Conservation (phyloP, 1,140 invertebrate genomes). For the Drosophila malerkotliana region DNA sequence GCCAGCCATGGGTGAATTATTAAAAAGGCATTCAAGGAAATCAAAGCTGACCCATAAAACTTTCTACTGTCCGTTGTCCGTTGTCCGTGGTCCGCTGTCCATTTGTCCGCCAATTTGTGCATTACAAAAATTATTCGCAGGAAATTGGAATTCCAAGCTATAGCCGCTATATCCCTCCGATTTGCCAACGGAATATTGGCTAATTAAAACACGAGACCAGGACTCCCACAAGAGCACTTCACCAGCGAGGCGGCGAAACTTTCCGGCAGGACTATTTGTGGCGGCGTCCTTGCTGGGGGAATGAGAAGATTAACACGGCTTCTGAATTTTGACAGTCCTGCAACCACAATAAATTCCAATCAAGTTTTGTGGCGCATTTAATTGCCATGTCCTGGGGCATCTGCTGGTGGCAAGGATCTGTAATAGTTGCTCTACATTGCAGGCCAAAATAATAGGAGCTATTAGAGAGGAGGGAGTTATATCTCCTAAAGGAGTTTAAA, state of each 20-base stretch:
- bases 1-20: neutral
- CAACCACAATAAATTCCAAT: conserved; percentile 70
- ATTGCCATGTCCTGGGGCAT: conserved; percentile 43
- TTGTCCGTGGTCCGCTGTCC: neutral
- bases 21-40: conserved; percentile 11
- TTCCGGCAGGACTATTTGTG: conserved; percentile 53
- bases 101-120: conserved; percentile 6
- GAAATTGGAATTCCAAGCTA: conserved; percentile 1
- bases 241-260: conserved; percentile 29
- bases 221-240: neutral
- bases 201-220: conserved; percentile 43
- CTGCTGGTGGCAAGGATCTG: conserved; percentile 19
- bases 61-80: conserved; percentile 1
- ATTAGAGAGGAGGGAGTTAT: neutral
- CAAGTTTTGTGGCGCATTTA: conserved; percentile 68
- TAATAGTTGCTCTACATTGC: neutral
- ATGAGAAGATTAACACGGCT: conserved; percentile 12
- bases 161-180: neutral
- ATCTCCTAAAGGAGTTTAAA: too few relatives aligned
- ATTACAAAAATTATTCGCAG: neutral
- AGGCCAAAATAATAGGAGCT: neutral
- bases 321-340: neutral
- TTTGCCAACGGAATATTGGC: conserved; percentile 19
- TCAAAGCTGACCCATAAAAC: neutral
- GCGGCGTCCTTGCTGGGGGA: conserved; percentile 6